Evolutionary conservation across 2,113 vertebrate genomes (phyloP), one percentile per base, ranked within the genome.

Genomic region (Phoenicopterus ruber): DNA sequence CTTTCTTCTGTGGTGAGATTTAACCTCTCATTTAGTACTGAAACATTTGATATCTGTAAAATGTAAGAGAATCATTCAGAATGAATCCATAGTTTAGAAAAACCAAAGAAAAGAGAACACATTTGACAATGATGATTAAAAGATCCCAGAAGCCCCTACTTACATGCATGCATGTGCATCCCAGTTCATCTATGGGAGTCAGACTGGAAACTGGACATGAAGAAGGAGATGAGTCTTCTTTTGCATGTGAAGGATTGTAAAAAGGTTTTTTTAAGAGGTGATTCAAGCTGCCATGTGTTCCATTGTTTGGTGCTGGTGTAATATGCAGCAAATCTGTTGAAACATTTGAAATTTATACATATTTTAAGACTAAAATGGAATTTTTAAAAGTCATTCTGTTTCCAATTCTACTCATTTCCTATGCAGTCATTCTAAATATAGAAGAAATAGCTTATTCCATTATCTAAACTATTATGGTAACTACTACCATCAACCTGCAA

Each of bases 241-340:
- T 83, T 10, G 98, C 97, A 86, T 98, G 96, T 21, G 98, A 97
- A 3, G 99, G 99, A 17, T 11, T 84, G 95, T 99, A 95, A 78
- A 97, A 76, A 5, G 99, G 99, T 5, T 6, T 81, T 95, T 96
- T 98, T 88, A 99, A 95, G 66, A 99, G 98, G 90, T 99, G 99
- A 95, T 99, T 99, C 92, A 99, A 98, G 87, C 99, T 99, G 55
- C 99, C 99, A 10, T 99, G 99, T 10, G 99, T 99, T 47, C 99
- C 99, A 17, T 99, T 99, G 98, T 99, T 99, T 44, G 98, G 98
- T 91, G 99, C 98, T 28, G 99, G 99, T 31, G 96, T 61, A 86
- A 99, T 98, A 22, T 5, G 97, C 46, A 99, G 97, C 69, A 99
- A 97, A 97, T 99, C 99, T 99, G 94, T 97, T 87, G 52, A 92